Percentiles rank a stretch among this genome's conserved stretches.
These are phyloP conservation scores for Mormyrops boulengeri DNA, from an alignment of 2,797 vertebrate species.

Conservation along the genomic window DNA sequence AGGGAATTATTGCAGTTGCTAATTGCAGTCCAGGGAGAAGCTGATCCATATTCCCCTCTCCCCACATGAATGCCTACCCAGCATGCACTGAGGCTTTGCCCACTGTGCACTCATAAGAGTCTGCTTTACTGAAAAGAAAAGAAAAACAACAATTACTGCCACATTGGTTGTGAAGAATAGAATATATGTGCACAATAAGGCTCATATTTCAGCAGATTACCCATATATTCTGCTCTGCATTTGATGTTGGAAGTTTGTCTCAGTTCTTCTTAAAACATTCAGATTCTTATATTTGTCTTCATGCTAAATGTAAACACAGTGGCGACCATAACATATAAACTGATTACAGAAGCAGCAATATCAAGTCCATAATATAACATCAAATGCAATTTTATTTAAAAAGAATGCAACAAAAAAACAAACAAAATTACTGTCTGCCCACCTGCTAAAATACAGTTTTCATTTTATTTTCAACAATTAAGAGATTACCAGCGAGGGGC, in stretches of 20 bases:
- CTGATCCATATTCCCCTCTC: neutral
- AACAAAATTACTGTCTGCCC: neutral
- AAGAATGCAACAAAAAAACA: neutral
- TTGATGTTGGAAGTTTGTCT: neutral
- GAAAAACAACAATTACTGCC: neutral
- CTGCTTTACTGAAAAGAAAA: neutral
- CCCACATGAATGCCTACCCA: neutral
- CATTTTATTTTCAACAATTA: neutral
- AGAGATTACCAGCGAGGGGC: neutral
- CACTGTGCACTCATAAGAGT: neutral
- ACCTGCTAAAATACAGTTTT: neutral
- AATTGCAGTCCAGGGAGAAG: constrained; percentile 2
- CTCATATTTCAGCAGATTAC: neutral
- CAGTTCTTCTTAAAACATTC: neutral
- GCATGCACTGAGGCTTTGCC: neutral
- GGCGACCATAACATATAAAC: neutral
- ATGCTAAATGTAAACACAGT: neutral
- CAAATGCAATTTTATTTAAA: neutral
- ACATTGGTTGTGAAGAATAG: neutral
- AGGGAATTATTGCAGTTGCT: neutral
- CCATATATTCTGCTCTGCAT: neutral
- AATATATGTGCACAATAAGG: neutral
- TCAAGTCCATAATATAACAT: neutral
- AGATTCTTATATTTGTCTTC: neutral
- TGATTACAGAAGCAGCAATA: neutral